phyloP scores from a whole-genome alignment of 2,113 vertebrate genomes.

The Oostethus manadensis region DNA sequence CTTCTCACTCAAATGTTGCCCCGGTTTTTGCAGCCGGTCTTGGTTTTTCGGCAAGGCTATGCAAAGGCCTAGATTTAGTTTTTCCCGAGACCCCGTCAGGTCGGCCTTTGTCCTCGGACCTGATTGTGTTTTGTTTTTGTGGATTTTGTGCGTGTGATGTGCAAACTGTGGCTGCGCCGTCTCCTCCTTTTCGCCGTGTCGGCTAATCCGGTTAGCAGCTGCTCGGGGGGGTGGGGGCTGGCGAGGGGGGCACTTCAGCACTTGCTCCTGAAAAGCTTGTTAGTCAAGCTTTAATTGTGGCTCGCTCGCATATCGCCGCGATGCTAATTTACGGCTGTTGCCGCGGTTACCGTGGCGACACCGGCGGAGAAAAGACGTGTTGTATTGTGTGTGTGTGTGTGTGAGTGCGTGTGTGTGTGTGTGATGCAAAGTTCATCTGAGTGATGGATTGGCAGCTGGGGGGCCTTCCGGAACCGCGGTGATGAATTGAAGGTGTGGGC shows the following conservation, averaged over 20 bases:
- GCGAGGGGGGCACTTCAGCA: too few relatives aligned
- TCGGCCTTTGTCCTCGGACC: background rate
- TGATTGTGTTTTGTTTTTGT: background rate
- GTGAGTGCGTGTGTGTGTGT: slow-evolving; percentile 20
- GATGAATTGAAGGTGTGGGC: slow-evolving; percentile 31
- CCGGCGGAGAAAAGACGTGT: slow-evolving; percentile 35
- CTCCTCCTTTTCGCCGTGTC: slow-evolving; percentile 23
- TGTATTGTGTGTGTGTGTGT: slow-evolving; percentile 32
- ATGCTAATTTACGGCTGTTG: slow-evolving; percentile 73
- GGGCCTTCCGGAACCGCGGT: slow-evolving; percentile 18
- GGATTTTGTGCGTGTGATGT: slow-evolving; percentile 4
- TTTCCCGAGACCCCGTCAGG: background rate
- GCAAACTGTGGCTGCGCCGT: background rate
- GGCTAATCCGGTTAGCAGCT: slow-evolving; percentile 74
- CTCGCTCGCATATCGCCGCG: slow-evolving; percentile 67
- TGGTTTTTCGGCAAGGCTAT: too few relatives aligned
- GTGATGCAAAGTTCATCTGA: slow-evolving; percentile 37
- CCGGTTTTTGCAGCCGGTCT: too few relatives aligned
- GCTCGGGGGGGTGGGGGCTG: too few relatives aligned
- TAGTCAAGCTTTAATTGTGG: slow-evolving; percentile 78
- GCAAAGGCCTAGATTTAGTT: background rate
- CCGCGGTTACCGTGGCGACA: slow-evolving; percentile 59
- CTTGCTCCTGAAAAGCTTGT: slow-evolving; percentile 72
- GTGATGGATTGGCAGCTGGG: slow-evolving; percentile 45
- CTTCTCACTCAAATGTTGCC: too few relatives aligned